Percentiles rank a stretch among this genome's conserved stretches.
These are phyloP conservation scores for Pammene aurita DNA, from an alignment of 2,888 invertebrate species.

Conservation along the genomic window DNA sequence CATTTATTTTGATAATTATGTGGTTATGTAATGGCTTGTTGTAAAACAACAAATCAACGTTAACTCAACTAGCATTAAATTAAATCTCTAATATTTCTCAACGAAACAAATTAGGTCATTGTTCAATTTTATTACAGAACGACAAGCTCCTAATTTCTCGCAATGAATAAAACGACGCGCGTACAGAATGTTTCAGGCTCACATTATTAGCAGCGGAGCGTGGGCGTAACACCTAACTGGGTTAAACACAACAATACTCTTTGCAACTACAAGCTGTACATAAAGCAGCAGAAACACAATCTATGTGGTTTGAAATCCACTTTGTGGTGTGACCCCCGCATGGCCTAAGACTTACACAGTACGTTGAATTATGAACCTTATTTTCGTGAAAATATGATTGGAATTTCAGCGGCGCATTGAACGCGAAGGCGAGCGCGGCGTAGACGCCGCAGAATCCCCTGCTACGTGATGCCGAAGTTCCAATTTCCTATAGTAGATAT, in stretches of 20 bases:
- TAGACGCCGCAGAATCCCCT: constrained; percentile 45
- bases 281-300: constrained; percentile 58
- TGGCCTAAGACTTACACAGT: constrained; percentile 44
- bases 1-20: too few species aligned
- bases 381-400: constrained; percentile 3
- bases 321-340: constrained; percentile 60
- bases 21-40: too few species aligned
- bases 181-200: constrained; percentile 24
- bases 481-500: constrained; percentile 43
- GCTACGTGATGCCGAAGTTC: constrained; percentile 53
- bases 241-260: constrained; percentile 41
- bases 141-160: constrained; percentile 11
- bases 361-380: constrained; percentile 14
- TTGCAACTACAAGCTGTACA: constrained; percentile 42
- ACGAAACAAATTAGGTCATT: neutral
- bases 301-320: constrained; percentile 65
- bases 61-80: too few species aligned
- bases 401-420: constrained; percentile 37
- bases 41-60: too few species aligned
- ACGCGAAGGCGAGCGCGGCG: constrained; percentile 42
- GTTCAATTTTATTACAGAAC: neutral
- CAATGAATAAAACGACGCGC: constrained; percentile 25
- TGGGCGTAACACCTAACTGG: constrained; percentile 31
- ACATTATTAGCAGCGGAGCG: constrained; percentile 32
- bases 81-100: too few species aligned